Evolutionary conservation across 2,888 invertebrate genomes (phyloP).

Genomic region (Aethes cnicana): DNA sequence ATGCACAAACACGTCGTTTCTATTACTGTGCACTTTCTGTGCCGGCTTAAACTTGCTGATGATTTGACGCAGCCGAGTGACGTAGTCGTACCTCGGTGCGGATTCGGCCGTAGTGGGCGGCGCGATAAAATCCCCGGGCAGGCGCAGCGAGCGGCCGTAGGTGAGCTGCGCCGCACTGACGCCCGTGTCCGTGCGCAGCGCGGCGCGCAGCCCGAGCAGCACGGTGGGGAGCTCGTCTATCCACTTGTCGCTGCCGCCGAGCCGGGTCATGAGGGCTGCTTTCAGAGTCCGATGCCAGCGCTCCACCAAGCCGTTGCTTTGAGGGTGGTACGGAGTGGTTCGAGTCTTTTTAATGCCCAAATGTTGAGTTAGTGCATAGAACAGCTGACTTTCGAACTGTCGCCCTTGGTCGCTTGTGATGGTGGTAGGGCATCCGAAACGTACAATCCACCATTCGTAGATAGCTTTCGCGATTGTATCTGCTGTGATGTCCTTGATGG

Average conservation of each 20-base stretch:
- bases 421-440: conserved; percentile 30
- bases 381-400: conserved; percentile 27
- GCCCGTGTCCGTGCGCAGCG: not conserved
- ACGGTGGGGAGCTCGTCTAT: conserved; percentile 10
- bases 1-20: conserved; percentile 12
- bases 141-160: conserved; percentile 4
- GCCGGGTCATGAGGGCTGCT: conserved; percentile 6
- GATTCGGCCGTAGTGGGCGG: too few species aligned
- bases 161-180: conserved; percentile 15
- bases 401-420: conserved; percentile 30
- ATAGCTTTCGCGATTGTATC: conserved; percentile 40
- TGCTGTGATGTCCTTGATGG: conserved; percentile 34
- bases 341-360: not conserved
- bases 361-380: not conserved
- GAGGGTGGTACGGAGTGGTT: conserved; percentile 25
- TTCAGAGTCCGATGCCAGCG: conserved; percentile 7
- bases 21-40: too few species aligned
- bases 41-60: too few species aligned
- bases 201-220: conserved; percentile 20
- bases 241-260: not conserved
- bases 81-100: not conserved
- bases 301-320: conserved; percentile 14
- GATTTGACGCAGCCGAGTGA: too few species aligned
- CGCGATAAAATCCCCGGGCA: not conserved
- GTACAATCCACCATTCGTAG: conserved; percentile 26